Evolutionary conservation across 2,888 invertebrate species (phyloP).

Genomic region (Caenorhabditis doughertyi): DNA sequence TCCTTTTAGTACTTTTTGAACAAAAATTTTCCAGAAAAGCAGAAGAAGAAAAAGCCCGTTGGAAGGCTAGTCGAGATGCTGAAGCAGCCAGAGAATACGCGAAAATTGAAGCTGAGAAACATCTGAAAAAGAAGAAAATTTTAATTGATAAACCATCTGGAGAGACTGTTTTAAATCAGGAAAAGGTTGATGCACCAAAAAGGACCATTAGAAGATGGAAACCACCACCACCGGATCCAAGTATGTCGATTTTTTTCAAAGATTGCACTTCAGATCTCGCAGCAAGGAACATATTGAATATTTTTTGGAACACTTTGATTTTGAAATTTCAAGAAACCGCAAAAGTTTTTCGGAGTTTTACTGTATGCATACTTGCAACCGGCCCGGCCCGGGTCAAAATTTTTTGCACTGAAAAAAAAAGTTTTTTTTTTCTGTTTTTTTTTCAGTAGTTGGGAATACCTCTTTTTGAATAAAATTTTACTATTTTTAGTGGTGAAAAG

Average conservation of each 20-base stretch:
- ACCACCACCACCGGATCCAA: slow-evolving; percentile 64
- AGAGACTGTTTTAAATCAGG: slow-evolving; percentile 41
- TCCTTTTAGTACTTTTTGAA: not conserved
- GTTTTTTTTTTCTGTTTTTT: no score
- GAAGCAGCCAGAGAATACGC: slow-evolving; percentile 72
- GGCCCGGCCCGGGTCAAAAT: no score
- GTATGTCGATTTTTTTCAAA: slow-evolving; percentile 33
- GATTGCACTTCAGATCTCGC: not conserved
- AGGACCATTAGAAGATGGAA: slow-evolving; percentile 71
- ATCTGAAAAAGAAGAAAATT: slow-evolving; percentile 65
- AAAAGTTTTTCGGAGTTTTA: no score
- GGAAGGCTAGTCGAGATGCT: slow-evolving; percentile 74
- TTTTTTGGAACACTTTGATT: no score
- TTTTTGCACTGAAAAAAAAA: no score
- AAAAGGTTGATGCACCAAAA: slow-evolving; percentile 69
- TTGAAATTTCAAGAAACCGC: no score
- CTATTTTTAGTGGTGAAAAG: no score
- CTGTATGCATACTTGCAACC: no score
- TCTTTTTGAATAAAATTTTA: no score
- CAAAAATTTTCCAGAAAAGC: slow-evolving; percentile 74
- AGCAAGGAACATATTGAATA: no score
- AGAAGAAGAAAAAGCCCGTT: slow-evolving; percentile 77
- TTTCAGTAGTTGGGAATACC: no score
- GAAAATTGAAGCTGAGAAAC: slow-evolving; percentile 66
- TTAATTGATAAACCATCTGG: slow-evolving; percentile 49